Evolutionary conservation across 2,113 vertebrate genomes (phyloP), one percentile per base, ranked within the genome.

Genomic region (Rattus rattus): DNA sequence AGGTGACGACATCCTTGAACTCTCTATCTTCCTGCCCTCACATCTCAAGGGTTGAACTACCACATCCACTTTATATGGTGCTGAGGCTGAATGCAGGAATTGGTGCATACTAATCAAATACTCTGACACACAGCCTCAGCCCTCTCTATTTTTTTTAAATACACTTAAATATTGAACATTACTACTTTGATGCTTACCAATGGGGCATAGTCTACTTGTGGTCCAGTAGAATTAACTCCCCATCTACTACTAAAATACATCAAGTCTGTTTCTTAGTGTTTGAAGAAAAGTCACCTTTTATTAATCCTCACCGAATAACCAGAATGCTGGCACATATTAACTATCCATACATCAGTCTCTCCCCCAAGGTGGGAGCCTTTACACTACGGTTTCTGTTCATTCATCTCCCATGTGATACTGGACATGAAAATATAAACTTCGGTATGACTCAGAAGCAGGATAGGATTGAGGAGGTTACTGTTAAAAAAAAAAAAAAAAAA

Each of bases 271-370:
- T 95, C 47, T 85, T 73, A 93, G 26, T 2, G 88, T 88, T 91
- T 28, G n/a, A 79, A 20, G 36, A 88, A 88, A 95, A 94, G 61
- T 81, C 75, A 79, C 79, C 56, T 91, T 91, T 90, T 72, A 83
- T 33, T 92, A 90, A 85, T 81, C 79, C 22, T 92, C 91, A 88
- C 5, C 43, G 88, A 92, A 92, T 43, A 87, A 86, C 20, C 3
- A 90, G 84, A 94, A 80, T 89, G 26, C 24, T 49, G 28, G 69
- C 7, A 94, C 3, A 47, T 47, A 95, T 30, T 88, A 73, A 92
- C 4, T 87, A 69, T 86, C 49, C 28, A 75, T 1, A 70, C 19
- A 89, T 81, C 87, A 93, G 3, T 49, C 20, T 36, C 47, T 69
- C 13, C 83, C 24, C 43, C 26, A 84, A 24, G 5, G 2, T 83